Evolutionary conservation across 2,797 vertebrate genomes (phyloP).

Genomic region (Hippoglossus hippoglossus): DNA sequence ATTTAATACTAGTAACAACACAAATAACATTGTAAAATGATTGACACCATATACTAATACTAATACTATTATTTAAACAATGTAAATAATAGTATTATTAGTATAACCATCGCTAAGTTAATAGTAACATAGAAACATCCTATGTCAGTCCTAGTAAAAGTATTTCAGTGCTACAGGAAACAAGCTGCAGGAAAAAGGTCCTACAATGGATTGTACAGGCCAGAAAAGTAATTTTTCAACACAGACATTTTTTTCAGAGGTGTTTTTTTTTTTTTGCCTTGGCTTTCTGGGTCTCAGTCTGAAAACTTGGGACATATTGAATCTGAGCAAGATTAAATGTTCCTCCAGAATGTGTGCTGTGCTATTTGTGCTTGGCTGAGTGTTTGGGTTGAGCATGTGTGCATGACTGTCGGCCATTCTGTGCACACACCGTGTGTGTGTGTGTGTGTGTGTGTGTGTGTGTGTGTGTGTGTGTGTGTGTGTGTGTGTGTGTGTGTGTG

Average conservation of each 20-base stretch:
- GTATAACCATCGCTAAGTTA: conserved; percentile 34
- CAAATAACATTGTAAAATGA: not conserved
- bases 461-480: conserved; percentile 32
- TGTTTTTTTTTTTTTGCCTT: conserved; percentile 45
- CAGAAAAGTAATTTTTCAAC: conserved; percentile 65
- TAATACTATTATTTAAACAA: conserved; percentile 23
- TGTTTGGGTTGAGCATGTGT: conserved; percentile 65
- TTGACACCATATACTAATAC: not conserved
- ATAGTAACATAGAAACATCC: conserved; percentile 38
- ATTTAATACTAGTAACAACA: not conserved
- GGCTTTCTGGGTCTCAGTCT: conserved; percentile 60
- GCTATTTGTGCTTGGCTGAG: conserved; percentile 65
- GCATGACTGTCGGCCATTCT: conserved; percentile 55
- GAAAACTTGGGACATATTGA: conserved; percentile 77
- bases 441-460: conserved; percentile 41
- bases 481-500: conserved; percentile 38
- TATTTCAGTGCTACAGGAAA: conserved; percentile 39
- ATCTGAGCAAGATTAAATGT: conserved; percentile 79
- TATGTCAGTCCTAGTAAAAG: conserved; percentile 45
- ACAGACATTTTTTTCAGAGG: conserved; percentile 42
- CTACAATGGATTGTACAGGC: conserved; percentile 49
- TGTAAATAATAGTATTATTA: conserved; percentile 29
- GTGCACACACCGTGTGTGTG: conserved; percentile 50
- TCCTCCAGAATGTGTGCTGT: conserved; percentile 65
- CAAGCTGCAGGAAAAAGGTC: conserved; percentile 31